These are phyloP conservation scores for Pyrgus malvae DNA, from an alignment of 2,888 invertebrate genomes.

Conservation along the genomic window DNA sequence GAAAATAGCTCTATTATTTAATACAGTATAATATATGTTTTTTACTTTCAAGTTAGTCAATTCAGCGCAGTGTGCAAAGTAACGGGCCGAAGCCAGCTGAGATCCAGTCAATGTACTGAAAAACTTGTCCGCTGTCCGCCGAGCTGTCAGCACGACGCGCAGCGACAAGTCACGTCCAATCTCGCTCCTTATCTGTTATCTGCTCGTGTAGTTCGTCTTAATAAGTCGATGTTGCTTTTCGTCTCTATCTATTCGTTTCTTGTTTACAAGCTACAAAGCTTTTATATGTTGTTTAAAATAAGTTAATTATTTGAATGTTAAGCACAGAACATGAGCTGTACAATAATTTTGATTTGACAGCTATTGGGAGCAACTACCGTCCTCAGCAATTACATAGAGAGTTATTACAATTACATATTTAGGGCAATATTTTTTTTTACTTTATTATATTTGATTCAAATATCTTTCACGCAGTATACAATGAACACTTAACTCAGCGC, in stretches of 20 bases:
- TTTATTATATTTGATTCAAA: too few relatives aligned
- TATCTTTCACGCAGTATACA: not conserved
- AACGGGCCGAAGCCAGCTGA: conserved; percentile 45
- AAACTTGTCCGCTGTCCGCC: conserved; percentile 49
- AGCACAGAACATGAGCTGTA: too few relatives aligned
- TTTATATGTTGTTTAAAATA: too few relatives aligned
- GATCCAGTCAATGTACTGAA: conserved; percentile 56
- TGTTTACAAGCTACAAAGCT: too few relatives aligned
- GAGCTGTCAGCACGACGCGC: conserved; percentile 18
- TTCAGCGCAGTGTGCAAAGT: conserved; percentile 39
- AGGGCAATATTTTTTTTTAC: too few relatives aligned
- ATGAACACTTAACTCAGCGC: not conserved
- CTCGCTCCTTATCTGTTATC: conserved; percentile 24
- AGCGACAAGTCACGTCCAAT: conserved; percentile 18
- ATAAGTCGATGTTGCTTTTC: conserved; percentile 11
- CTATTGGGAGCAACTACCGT: too few relatives aligned
- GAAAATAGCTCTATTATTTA: too few relatives aligned
- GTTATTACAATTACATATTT: too few relatives aligned
- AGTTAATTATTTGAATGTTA: too few relatives aligned
- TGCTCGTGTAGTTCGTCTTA: conserved; percentile 18
- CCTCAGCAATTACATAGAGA: too few relatives aligned
- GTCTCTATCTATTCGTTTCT: not conserved
- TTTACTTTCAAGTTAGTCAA: conserved; percentile 52
- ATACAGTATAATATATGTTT: too few relatives aligned
- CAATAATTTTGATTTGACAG: too few relatives aligned